Evolutionary conservation across 2,888 invertebrate genomes (phyloP).

Genomic region (Standfussiana lucernea): DNA sequence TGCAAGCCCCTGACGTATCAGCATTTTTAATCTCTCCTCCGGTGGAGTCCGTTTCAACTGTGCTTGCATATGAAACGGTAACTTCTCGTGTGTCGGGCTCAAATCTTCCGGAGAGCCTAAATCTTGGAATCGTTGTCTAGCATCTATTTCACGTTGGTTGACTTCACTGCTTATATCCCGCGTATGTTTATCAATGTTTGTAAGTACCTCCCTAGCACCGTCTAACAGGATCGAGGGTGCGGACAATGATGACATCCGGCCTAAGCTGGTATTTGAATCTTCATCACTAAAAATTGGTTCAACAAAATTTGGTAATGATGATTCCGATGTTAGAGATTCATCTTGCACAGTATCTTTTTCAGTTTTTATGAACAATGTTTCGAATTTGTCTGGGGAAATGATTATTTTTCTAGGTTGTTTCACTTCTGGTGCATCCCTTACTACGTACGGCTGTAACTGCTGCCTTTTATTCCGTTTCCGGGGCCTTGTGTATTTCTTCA

Average conservation of each 20-base stretch:
- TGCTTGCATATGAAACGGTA: conserved; percentile 44
- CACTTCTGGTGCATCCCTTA: conserved; percentile 67
- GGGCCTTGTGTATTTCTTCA: conserved; percentile 39
- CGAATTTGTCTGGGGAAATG: conserved; percentile 69
- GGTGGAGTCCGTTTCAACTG: neutral
- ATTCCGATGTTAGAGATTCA: neutral
- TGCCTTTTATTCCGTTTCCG: conserved; percentile 66
- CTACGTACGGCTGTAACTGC: conserved; percentile 75
- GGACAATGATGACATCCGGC: conserved; percentile 72
- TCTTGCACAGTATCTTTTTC: neutral
- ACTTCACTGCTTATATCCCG: conserved; percentile 66
- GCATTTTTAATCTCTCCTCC: conserved; percentile 68
- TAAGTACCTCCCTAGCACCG: too few species aligned
- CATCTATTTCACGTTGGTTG: conserved; percentile 61
- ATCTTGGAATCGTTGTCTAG: conserved; percentile 62
- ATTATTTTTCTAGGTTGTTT: conserved; percentile 69
- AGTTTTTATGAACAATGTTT: conserved; percentile 28
- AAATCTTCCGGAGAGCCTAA: conserved; percentile 69
- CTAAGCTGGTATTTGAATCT: conserved; percentile 74
- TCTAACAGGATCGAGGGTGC: conserved; percentile 56
- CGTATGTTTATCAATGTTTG: conserved; percentile 60
- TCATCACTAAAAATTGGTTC: conserved; percentile 71
- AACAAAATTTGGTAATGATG: conserved; percentile 51
- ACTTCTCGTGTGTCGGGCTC: neutral
- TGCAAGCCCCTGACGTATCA: conserved; percentile 76